phyloP scores from a whole-genome alignment of 2,797 vertebrate genomes.

The Ceyx erithaca region DNA sequence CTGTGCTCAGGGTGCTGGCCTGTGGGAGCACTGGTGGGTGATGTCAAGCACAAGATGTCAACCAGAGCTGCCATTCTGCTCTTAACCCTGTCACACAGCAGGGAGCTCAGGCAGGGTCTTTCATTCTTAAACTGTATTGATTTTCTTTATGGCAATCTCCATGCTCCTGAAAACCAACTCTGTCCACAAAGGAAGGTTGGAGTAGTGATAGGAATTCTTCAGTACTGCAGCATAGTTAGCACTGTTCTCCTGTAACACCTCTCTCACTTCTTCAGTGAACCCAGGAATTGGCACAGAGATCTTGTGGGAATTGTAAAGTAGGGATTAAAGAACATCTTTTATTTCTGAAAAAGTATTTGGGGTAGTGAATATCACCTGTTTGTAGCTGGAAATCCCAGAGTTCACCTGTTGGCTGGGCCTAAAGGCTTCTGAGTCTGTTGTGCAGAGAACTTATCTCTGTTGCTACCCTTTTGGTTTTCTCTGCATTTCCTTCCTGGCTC shows the following conservation, averaged over 20 bases:
- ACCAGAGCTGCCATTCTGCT: neutral
- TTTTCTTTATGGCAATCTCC: neutral
- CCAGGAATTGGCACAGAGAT: neutral
- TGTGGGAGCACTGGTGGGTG: neutral
- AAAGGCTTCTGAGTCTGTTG: neutral
- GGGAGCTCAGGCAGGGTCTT: neutral
- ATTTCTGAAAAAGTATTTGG: neutral
- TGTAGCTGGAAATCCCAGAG: neutral
- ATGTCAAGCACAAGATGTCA: neutral
- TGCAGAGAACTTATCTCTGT: neutral
- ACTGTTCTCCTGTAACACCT: neutral
- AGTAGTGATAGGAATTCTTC: neutral
- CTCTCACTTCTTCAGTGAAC: neutral
- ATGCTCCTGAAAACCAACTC: neutral
- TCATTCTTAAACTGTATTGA: slow-evolving; percentile 20
- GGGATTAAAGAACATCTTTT: neutral
- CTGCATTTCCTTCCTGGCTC: neutral
- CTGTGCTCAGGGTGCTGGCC: neutral
- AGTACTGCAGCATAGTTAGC: neutral
- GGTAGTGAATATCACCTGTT: neutral
- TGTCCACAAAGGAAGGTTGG: neutral
- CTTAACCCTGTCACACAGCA: neutral
- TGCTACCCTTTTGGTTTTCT: neutral
- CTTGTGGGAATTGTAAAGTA: neutral
- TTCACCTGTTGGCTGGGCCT: neutral